These are phyloP conservation scores for Andrena cerasifolii DNA, from an alignment of 1,140 invertebrate genomes.

Conservation along the genomic window DNA sequence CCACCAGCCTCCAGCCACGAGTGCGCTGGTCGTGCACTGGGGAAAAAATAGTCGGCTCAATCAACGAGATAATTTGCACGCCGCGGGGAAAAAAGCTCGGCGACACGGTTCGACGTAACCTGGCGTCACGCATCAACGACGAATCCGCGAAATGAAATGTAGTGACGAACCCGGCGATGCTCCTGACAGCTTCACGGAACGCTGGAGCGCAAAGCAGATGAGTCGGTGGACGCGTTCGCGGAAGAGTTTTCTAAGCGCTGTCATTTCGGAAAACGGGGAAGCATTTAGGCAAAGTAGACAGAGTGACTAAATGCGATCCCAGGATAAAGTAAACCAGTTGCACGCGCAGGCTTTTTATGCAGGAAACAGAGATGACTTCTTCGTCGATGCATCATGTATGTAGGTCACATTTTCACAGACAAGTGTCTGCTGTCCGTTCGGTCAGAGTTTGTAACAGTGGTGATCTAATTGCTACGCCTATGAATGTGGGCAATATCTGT, in stretches of 20 bases:
- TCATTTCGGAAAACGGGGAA: neutral
- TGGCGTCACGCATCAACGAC: conserved; percentile 11
- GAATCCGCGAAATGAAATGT: neutral
- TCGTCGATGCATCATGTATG: neutral
- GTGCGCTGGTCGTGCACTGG: conserved; percentile 41
- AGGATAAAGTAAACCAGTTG: conserved; percentile 1
- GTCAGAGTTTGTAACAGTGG: neutral
- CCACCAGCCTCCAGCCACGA: conserved; percentile 58
- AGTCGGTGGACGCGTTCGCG: neutral
- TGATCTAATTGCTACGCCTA: neutral
- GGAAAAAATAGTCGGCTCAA: conserved; percentile 50
- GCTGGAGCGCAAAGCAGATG: neutral
- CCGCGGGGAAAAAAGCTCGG: conserved; percentile 14
- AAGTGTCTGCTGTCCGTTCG: neutral
- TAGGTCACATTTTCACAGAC: neutral
- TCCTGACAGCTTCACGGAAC: conserved; percentile 16
- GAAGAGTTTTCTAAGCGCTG: neutral
- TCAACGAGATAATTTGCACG: conserved; percentile 64
- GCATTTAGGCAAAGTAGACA: too few relatives aligned
- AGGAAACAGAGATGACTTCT: conserved; percentile 13
- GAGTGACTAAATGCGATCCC: neutral
- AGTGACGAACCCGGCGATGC: conserved; percentile 42
- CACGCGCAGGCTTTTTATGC: neutral
- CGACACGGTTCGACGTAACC: conserved; percentile 12
- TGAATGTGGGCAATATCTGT: neutral